Conservation (phyloP, 2,113 vertebrate species). For the Tympanuchus pallidicinctus region DNA sequence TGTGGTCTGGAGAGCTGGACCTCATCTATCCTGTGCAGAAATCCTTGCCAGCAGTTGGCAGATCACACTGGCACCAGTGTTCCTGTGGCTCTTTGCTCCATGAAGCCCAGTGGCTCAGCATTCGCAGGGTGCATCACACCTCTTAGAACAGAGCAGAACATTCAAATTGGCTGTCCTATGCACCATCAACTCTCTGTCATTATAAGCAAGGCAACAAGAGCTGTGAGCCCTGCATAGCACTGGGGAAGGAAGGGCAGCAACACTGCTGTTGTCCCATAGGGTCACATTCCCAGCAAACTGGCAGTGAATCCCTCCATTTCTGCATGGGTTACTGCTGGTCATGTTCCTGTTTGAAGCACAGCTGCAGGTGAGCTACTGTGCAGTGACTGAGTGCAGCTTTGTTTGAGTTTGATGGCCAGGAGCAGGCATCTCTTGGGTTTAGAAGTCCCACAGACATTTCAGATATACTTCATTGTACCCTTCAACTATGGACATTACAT, state of each 20-base stretch:
- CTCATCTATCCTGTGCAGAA: neutral
- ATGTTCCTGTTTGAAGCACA: neutral
- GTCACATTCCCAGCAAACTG: neutral
- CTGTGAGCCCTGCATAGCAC: neutral
- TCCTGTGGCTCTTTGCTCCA: neutral
- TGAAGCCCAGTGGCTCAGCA: neutral
- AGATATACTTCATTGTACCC: no score
- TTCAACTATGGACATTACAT: no score
- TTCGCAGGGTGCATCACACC: neutral
- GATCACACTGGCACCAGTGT: neutral
- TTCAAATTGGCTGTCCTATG: neutral
- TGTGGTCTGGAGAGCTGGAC: neutral
- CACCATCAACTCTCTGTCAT: fast-evolving
- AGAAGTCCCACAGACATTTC: neutral
- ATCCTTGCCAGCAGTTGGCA: neutral
- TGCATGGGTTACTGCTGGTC: neutral
- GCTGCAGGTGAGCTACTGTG: neutral
- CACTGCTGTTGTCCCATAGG: neutral
- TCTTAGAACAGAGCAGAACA: neutral
- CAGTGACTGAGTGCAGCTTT: neutral
- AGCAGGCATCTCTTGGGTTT: neutral
- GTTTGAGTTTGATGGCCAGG: neutral
- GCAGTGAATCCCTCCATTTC: neutral
- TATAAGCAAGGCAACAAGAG: neutral
- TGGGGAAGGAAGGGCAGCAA: neutral